Evolutionary conservation across 1,140 invertebrate species (phyloP), one percentile per base, ranked within the genome.

Genomic region (Cepaea nemoralis): DNA sequence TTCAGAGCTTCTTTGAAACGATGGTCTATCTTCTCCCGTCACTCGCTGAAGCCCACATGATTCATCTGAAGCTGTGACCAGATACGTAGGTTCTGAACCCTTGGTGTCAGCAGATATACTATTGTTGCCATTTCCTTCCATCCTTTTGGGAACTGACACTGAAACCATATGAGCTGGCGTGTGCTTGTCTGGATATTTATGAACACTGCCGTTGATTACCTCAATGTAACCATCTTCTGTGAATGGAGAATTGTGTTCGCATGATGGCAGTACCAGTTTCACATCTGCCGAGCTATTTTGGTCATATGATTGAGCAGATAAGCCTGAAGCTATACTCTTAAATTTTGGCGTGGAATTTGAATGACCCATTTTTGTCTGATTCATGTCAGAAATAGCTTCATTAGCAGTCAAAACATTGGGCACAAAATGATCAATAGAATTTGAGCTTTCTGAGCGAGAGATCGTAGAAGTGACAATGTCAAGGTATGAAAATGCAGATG

Each of bases 371-470:
- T 69, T 55, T 22, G 55, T 33, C n/a, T n/a, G n/a, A n/a, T n/a
- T n/a, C n/a, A n/a, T n/a, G n/a, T n/a, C n/a, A n/a, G n/a, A n/a
- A n/a, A n/a, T n/a, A n/a, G n/a, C n/a, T n/a, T n/a, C n/a, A 40
- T 37, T 45, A 37, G 74, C 42, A 8, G 66, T 35, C 0, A 82
- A 24, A 33, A 81, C 14, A 67, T 83, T 85, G 6, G 84, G 84
- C 12, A 85, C 39, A 73, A 82, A 85, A 12, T 59, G 77, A 50
- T 85, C 85, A 3, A 77, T 70, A 22, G 85, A 84, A 31, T 84
- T 83, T 50, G 74, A 67, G 40, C 85, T 85, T 12, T 74, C 83
- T 0, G 79, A 81, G 55, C 83, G 81, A 16, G 76, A 67, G n/a
- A 82, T 63, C 19, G 16, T n/a, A 10, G 35, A 31, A 5, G 66